phyloP scores from a whole-genome alignment of 2,888 invertebrate genomes.

The Thymelicus sylvestris region DNA sequence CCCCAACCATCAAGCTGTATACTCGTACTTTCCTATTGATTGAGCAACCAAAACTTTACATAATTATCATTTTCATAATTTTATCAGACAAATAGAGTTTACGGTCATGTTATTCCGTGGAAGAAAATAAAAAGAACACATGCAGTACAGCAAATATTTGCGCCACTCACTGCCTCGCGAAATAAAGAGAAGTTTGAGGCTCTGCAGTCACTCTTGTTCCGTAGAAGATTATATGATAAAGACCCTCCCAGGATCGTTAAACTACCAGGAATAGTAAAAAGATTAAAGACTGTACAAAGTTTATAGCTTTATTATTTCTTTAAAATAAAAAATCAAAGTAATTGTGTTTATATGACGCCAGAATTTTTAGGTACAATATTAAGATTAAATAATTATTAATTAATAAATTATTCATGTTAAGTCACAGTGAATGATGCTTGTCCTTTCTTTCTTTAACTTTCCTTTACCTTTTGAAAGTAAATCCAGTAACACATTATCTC shows the following conservation, averaged over 20 bases:
- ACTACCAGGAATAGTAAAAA: constrained; percentile 22
- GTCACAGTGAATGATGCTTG: no score
- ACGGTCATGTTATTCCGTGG: constrained; percentile 71
- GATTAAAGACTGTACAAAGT: constrained; percentile 22
- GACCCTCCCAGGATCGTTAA: constrained; percentile 51
- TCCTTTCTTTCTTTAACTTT: no score
- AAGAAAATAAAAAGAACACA: constrained; percentile 48
- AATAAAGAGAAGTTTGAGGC: constrained; percentile 51
- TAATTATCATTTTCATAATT: constrained; percentile 14
- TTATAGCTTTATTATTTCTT: constrained; percentile 28
- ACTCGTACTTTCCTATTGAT: no score
- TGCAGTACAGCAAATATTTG: constrained; percentile 46
- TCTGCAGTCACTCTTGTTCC: constrained; percentile 60
- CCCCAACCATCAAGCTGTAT: no score
- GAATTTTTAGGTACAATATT: no score
- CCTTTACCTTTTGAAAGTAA: no score
- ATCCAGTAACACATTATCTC: no score
- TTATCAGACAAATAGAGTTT: constrained; percentile 44
- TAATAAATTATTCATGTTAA: no score
- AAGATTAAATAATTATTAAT: no score
- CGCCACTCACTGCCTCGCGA: constrained; percentile 47
- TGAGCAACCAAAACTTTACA: not conserved
- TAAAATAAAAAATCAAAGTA: no score
- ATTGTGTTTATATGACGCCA: no score
- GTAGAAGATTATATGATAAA: constrained; percentile 50